Conservation (phyloP, 1,140 invertebrate genomes). For the Muscidifurax raptorellus region DNA sequence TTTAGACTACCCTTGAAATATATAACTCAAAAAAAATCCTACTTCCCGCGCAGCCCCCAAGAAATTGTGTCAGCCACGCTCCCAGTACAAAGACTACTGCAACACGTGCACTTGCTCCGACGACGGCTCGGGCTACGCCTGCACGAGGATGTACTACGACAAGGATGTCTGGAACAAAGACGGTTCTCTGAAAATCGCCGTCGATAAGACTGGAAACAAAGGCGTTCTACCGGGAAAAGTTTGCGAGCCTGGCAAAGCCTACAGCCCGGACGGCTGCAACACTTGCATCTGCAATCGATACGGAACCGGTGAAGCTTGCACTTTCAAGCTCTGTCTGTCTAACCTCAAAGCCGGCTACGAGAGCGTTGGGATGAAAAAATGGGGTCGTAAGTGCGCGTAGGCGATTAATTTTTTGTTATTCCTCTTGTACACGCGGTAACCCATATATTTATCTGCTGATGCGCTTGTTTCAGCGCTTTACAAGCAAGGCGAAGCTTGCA, state of each 20-base stretch:
- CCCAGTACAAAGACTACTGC: constrained; percentile 19
- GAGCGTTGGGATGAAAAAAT: neutral
- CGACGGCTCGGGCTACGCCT: neutral
- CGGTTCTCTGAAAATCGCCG: neutral
- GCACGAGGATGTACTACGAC: neutral
- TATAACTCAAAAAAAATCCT: neutral
- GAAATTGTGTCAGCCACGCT: neutral
- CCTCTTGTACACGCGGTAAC: neutral
- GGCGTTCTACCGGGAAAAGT: neutral
- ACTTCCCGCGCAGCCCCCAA: neutral
- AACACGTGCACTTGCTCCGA: neutral
- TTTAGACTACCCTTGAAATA: neutral
- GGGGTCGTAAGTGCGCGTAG: constrained; percentile 12
- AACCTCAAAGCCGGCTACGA: neutral
- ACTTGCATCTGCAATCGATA: constrained; percentile 8
- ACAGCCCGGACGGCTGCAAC: constrained; percentile 11
- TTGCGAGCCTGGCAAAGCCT: neutral
- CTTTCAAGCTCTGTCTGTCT: neutral
- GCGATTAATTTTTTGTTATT: neutral
- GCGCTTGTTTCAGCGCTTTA: constrained; percentile 13
- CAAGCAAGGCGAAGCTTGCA: constrained; percentile 20
- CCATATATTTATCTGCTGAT: neutral
- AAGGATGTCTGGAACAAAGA: neutral
- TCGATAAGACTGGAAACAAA: neutral
- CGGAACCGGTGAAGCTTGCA: neutral